Percentiles rank a stretch among this genome's conserved stretches.
Conservation (phyloP, 1,140 invertebrate genomes). For the Magallana ariakensis region DNA sequence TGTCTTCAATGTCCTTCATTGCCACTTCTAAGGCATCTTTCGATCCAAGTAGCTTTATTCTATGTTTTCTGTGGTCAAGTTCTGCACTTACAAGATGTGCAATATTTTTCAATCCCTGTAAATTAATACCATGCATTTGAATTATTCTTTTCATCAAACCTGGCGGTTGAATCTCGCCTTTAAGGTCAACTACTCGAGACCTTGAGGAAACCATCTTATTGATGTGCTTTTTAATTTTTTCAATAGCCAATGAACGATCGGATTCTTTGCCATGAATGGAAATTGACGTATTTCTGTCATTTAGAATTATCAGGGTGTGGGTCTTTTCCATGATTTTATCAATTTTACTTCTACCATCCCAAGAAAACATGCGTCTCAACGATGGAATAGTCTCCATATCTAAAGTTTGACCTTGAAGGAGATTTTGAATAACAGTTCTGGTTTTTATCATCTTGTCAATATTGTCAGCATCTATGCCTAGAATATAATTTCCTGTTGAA, state of each 20-base stretch:
- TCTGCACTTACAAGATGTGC: constrained; percentile 47
- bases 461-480: constrained; percentile 60
- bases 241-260: constrained; percentile 47
- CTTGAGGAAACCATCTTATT: constrained; percentile 44
- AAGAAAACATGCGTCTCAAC: constrained; percentile 55
- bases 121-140: constrained; percentile 56
- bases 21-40: constrained; percentile 59
- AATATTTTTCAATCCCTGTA: constrained; percentile 57
- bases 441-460: constrained; percentile 52
- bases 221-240: constrained; percentile 61
- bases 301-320: constrained; percentile 57
- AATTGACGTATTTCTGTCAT: constrained; percentile 64
- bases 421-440: constrained; percentile 52
- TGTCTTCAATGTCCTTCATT: constrained; percentile 47
- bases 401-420: constrained; percentile 63
- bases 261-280: constrained; percentile 62
- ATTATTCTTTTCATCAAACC: constrained; percentile 72
- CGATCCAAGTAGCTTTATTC: constrained; percentile 62
- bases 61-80: constrained; percentile 62
- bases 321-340: constrained; percentile 58
- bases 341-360: constrained; percentile 59
- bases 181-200: constrained; percentile 55
- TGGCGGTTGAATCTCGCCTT: constrained; percentile 61
- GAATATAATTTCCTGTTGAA: constrained; percentile 52
- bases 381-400: constrained; percentile 45